Evolutionary conservation across 2,888 invertebrate genomes (phyloP), one percentile per base, ranked within the genome.

Genomic region (Ceriagrion tenellum): DNA sequence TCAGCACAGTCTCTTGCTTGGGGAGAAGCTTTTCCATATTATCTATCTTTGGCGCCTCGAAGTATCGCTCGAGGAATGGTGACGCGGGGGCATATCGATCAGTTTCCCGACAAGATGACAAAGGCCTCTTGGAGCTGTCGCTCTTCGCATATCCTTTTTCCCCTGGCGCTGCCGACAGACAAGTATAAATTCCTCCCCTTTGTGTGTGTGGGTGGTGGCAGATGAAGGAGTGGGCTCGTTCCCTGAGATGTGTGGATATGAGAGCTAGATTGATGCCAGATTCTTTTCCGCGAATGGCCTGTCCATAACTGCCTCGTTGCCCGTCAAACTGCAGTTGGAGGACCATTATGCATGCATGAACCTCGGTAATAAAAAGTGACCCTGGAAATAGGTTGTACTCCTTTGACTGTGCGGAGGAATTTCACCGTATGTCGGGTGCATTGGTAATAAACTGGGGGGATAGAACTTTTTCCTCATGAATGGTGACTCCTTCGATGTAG

Each of bases 111-210:
- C 81, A 81, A 81, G 81, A 81, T 35, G 81, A 81, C 81, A 81
- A 81, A 81, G 81, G 35, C 81, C 81, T 81, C 81, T 81, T 81
- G 81, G 81, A 81, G 81, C 81, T 35, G 81, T 81, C 81, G 81
- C 81, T 81, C 81, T 35, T 35, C 35, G 81, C 35, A 26, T 81
- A 81, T 81, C 10, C 20, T 59, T 35, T 81, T 35, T 35, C 81
- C 81, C 35, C 4, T 16, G 35, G 81, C 13, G 81, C 16, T 81
- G 26, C 81, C 16, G 81, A 81, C 81, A 13, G 81, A 30, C 81
- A 81, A 30, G 81, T 81, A 81, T 81, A 81, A 81, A 81, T 81
- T 81, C 35, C 81, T 35, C 30, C 35, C 81, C 35, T 26, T 1
- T 30, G n/a, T n/a, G 74, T n/a, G 74, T 30, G 30, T 12, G 30